A percentile compares a stretch with the other conserved stretches of the same genome.
phyloP scores from a whole-genome alignment of 2,113 vertebrate genomes.

The Scalopus aquaticus region DNA sequence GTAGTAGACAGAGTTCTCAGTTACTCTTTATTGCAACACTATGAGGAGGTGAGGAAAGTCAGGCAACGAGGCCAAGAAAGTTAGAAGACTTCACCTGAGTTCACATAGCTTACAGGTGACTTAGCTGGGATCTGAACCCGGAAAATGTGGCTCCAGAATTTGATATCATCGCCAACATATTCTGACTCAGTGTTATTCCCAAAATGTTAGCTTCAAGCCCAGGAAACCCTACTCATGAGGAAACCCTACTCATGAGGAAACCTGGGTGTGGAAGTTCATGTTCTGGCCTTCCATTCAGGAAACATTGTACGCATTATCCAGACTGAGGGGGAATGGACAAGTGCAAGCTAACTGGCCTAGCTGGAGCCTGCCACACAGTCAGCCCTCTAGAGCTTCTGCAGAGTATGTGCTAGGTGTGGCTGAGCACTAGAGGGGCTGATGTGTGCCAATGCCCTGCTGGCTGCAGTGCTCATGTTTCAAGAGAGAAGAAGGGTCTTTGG shows the following conservation, averaged over 20 bases:
- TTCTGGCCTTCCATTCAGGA: background rate
- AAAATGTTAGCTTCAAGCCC: background rate
- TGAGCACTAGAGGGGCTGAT: background rate
- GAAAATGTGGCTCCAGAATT: background rate
- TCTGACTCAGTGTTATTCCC: background rate
- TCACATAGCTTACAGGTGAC: background rate
- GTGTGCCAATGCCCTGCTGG: fast-evolving
- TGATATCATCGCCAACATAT: background rate
- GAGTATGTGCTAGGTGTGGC: too few relatives aligned
- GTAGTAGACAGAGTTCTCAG: background rate
- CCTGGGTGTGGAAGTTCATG: background rate
- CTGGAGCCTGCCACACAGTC: background rate
- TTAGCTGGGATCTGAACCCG: background rate
- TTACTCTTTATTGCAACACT: background rate
- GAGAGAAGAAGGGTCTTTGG: background rate
- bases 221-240: background rate
- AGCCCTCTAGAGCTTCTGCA: fast-evolving
- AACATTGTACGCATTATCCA: background rate
- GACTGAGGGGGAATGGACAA: background rate
- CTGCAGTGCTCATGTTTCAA: background rate
- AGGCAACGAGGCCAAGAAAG: background rate
- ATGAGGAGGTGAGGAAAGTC: background rate
- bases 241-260: background rate
- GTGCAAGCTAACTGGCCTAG: background rate
- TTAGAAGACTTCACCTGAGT: background rate